Evolutionary conservation across 2,888 invertebrate genomes (phyloP), one percentile per base, ranked within the genome.

Genomic region (Sphaerolaimus hirsutus): DNA sequence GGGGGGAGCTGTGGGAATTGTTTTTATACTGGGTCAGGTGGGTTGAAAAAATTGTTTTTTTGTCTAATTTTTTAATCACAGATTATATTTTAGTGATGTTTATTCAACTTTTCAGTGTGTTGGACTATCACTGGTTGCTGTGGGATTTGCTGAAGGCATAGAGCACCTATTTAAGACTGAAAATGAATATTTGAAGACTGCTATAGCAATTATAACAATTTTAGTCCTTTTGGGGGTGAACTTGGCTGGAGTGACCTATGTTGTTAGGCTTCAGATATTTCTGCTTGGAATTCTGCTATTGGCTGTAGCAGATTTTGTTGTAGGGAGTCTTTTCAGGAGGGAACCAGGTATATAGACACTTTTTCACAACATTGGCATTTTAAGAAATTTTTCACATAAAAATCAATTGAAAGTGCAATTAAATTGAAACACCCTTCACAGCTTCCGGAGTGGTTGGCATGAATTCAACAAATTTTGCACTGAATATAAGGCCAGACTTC

Each of bases 161-260:
- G 81, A 84, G 7, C 78, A 77, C 48, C 69, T 91, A 43, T 74
- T 87, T 27, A 76, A 76, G 14, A 49, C 56, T 12, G 24, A 17
- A 12, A 67, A 75, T 17, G 72, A 76, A 32, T 76, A 66, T 54
- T 64, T 3, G 40, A 65, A 10, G 51, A 63, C 14, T 52, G 65
- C 2, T 47, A 64, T 41, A 61, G 65, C 56, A 48, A 46, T 48
- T 46, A 5, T 24, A 48, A 21, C 10, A 21, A 26, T 27, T 3
- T 37, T 27, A 14, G 17, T n/a, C 21, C 40, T 58, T 57, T 32
- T 57, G 69, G 70, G 79, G 50, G 86, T 91, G 54, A 91, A 93
- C 68, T 73, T 89, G 38, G 87, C 89, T 25, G 91, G 91, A 37
- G 89, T 93, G 1, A 89, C 89, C 65, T 91, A 89, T 87, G 89